phyloP scores from a whole-genome alignment of 2,888 invertebrate genomes.

The Catonia carolina region DNA sequence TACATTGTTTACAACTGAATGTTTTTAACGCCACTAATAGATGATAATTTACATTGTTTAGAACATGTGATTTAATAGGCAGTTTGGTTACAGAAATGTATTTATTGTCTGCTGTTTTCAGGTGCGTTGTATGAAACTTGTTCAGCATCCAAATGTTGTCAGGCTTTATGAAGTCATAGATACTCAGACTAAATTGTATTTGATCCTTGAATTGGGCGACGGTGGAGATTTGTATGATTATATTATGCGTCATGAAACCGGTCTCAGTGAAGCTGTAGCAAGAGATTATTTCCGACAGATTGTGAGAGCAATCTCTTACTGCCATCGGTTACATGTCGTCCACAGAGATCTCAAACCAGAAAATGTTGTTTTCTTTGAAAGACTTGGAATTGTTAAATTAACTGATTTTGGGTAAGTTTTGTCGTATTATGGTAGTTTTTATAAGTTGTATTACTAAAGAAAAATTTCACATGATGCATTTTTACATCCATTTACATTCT shows the following conservation, averaged over 20 bases:
- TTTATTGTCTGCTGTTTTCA: conserved; percentile 45
- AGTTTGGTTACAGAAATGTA: too few relatives aligned
- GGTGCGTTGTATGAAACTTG: conserved; percentile 97
- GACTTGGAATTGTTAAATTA: conserved; percentile 91
- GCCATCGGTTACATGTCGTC: conserved; percentile 85
- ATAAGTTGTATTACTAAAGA: too few relatives aligned
- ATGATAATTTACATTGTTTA: too few relatives aligned
- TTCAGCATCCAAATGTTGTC: conserved; percentile 98
- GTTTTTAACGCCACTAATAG: too few relatives aligned
- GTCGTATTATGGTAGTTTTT: too few relatives aligned
- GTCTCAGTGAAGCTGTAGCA: conserved; percentile 56
- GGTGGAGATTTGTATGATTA: conserved; percentile 98
- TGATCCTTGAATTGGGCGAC: conserved; percentile 95
- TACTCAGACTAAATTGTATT: conserved; percentile 94
- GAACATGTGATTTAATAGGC: too few relatives aligned
- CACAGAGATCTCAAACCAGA: conserved; percentile 97
- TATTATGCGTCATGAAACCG: conserved; percentile 89
- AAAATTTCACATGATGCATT: too few relatives aligned
- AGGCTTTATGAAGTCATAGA: conserved; percentile 98
- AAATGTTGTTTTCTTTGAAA: conserved; percentile 98
- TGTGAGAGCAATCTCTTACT: conserved; percentile 94
- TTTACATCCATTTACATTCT: too few relatives aligned
- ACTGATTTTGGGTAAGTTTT: conserved; percentile 86
- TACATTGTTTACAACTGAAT: too few relatives aligned
- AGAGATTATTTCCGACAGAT: conserved; percentile 95